phyloP scores from a whole-genome alignment of 2,797 vertebrate species.

The Manis pentadactyla region DNA sequence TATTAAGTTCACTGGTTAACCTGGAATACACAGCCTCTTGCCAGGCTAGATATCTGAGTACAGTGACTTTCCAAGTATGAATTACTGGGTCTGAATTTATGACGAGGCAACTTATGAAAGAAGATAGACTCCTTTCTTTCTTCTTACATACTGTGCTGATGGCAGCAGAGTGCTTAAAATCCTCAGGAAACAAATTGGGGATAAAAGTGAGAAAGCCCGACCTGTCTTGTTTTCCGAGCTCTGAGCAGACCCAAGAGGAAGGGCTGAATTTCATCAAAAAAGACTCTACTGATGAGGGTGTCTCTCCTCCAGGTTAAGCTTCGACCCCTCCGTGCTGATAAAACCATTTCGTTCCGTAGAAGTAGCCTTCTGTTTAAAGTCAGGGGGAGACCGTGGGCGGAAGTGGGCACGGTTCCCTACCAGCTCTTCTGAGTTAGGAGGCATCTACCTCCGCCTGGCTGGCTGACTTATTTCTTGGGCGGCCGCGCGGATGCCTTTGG shows the following conservation, averaged over 20 bases:
- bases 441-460: not conserved
- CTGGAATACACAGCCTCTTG: not conserved
- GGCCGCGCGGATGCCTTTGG: not conserved
- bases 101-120: conserved; percentile 51
- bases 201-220: conserved; percentile 73
- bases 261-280: conserved; percentile 79
- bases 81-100: conserved; percentile 27
- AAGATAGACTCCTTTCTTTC: conserved; percentile 49
- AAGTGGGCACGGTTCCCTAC: not conserved
- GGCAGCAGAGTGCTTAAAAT: conserved; percentile 60
- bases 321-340: conserved; percentile 73
- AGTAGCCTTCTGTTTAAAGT: conserved; percentile 68
- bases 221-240: conserved; percentile 48
- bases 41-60: not conserved
- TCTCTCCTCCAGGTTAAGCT: conserved; percentile 71
- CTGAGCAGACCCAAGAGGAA: conserved; percentile 66
- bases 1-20: not conserved
- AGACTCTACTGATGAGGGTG: conserved; percentile 81
- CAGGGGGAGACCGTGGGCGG: not conserved
- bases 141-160: conserved; percentile 43
- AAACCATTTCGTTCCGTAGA: conserved; percentile 66
- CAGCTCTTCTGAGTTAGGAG: not conserved
- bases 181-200: conserved; percentile 72
- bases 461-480: conserved; percentile 25
- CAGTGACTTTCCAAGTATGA: not conserved